Evolutionary conservation across 1,140 invertebrate species (phyloP).

Genomic region (Choristoneura fumiferana): DNA sequence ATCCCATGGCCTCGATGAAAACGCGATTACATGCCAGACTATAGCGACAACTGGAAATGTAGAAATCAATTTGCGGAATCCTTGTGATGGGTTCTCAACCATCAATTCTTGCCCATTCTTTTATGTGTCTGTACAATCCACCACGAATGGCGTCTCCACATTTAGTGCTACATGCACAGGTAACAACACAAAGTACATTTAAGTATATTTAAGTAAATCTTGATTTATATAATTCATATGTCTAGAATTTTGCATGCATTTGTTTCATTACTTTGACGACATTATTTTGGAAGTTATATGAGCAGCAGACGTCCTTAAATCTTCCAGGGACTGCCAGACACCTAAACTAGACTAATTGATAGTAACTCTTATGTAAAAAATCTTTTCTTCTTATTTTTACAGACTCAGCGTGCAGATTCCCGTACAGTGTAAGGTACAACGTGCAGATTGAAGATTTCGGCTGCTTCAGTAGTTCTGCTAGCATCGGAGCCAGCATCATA

Average conservation of each 20-base stretch:
- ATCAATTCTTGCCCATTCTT: conserved; percentile 80
- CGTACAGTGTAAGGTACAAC: conserved; percentile 81
- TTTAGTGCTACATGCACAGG: conserved; percentile 58
- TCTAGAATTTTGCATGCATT: too few relatives aligned
- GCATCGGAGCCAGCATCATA: conserved; percentile 37
- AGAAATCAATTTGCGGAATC: conserved; percentile 69
- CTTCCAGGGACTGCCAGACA: too few relatives aligned
- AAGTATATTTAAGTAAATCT: too few relatives aligned
- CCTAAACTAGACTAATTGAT: too few relatives aligned
- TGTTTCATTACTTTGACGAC: too few relatives aligned
- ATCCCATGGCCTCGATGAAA: conserved; percentile 39
- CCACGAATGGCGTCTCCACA: conserved; percentile 36
- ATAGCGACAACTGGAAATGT: conserved; percentile 64
- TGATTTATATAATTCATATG: too few relatives aligned
- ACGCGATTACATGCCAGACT: conserved; percentile 41
- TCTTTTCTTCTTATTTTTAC: conserved; percentile 41
- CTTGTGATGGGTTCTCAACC: conserved; percentile 76
- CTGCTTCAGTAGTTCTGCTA: conserved; percentile 78
- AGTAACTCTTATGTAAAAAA: too few relatives aligned
- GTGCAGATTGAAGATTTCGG: conserved; percentile 82
- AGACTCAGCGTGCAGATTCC: conserved; percentile 81
- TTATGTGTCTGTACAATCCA: conserved; percentile 80
- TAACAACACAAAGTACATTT: conserved; percentile 41
- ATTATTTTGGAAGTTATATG: too few relatives aligned
- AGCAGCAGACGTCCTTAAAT: too few relatives aligned